phyloP scores from a whole-genome alignment of 2,888 invertebrate species.

The Spatulosminthurus flaviceps region DNA sequence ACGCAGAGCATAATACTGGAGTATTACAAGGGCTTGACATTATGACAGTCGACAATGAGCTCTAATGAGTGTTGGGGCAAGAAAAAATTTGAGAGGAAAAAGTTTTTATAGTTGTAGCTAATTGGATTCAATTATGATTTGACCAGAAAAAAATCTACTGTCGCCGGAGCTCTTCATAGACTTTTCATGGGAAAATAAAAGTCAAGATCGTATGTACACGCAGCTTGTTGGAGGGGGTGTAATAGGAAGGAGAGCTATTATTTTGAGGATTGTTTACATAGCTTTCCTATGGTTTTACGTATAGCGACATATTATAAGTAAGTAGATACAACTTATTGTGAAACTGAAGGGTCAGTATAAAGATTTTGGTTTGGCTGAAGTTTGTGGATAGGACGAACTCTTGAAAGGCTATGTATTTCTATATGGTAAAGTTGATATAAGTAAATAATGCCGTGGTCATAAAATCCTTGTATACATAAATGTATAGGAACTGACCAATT shows the following conservation, averaged over 20 bases:
- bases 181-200: slow-evolving; percentile 30
- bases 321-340: too few species aligned
- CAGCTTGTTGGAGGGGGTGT: background rate
- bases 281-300: too few species aligned
- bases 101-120: slow-evolving; percentile 22
- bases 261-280: too few species aligned
- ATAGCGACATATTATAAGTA: too few species aligned
- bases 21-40: slow-evolving; percentile 28
- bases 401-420: too few species aligned
- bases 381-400: too few species aligned
- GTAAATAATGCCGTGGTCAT: background rate
- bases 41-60: slow-evolving; percentile 26
- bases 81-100: slow-evolving; percentile 30
- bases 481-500: slow-evolving; percentile 19
- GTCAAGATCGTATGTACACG: too few species aligned
- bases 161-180: slow-evolving; percentile 20
- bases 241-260: too few species aligned
- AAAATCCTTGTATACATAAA: too few species aligned
- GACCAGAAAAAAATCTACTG: slow-evolving; percentile 32
- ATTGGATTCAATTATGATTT: slow-evolving; percentile 45
- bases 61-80: slow-evolving; percentile 25
- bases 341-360: background rate
- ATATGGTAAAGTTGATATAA: too few species aligned
- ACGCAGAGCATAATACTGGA: slow-evolving; percentile 38
- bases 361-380: too few species aligned